phyloP scores from a whole-genome alignment of 2,797 vertebrate genomes.

The Catamblyrhynchus diadema region DNA sequence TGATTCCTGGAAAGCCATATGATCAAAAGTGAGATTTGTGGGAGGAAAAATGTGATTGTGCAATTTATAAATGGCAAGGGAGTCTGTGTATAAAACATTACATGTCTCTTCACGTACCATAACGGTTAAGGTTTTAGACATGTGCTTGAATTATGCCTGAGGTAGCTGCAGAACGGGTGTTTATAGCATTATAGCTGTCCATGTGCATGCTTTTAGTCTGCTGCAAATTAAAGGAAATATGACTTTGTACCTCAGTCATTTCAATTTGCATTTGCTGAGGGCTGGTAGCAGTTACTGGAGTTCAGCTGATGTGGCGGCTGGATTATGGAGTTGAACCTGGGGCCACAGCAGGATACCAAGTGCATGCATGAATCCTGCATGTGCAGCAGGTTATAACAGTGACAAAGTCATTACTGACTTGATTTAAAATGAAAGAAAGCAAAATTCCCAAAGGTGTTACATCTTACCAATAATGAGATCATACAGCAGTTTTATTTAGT shows the following conservation, averaged over 20 bases:
- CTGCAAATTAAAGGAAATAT: neutral
- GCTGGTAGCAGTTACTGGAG: neutral
- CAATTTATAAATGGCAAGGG: neutral
- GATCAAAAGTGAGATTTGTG: neutral
- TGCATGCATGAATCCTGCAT: neutral
- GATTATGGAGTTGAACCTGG: neutral
- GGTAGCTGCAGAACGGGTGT: neutral
- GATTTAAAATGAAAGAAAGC: neutral
- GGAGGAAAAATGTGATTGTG: neutral
- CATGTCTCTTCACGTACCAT: fast-evolving
- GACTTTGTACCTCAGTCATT: neutral
- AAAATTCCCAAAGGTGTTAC: neutral
- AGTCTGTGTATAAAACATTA: neutral
- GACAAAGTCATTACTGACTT: neutral
- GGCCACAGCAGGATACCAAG: neutral
- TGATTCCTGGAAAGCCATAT: neutral
- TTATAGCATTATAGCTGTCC: neutral
- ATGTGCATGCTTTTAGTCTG: neutral
- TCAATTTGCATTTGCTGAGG: neutral
- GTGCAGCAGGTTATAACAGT: neutral
- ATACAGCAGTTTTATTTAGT: neutral
- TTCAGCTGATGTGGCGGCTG: neutral
- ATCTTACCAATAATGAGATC: neutral
- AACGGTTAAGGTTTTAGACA: neutral
- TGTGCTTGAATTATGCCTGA: neutral